These are phyloP conservation scores for Cosmorhoe ocellata DNA, from an alignment of 2,888 invertebrate genomes.

Conservation along the genomic window DNA sequence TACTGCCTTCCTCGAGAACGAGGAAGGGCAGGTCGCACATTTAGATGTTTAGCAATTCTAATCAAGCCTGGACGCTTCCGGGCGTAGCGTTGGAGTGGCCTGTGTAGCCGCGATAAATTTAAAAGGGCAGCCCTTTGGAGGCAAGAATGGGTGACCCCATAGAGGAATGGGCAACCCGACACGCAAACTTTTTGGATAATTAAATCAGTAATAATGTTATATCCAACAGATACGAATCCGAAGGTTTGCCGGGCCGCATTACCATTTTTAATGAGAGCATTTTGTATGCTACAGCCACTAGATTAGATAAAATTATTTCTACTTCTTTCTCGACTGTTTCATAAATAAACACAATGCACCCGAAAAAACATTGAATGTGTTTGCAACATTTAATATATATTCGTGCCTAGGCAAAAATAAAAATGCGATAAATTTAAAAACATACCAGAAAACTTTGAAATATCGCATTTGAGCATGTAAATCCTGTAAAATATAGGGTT, in stretches of 20 bases:
- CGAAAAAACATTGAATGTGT: no score
- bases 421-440: constrained; percentile 22
- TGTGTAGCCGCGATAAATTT: constrained; percentile 44
- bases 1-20: constrained; percentile 34
- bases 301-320: neutral
- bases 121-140: constrained; percentile 36
- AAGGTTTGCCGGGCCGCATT: constrained; percentile 31
- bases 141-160: constrained; percentile 8
- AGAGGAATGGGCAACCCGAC: constrained; percentile 41
- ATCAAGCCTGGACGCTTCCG: constrained; percentile 42
- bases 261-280: constrained; percentile 29
- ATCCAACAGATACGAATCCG: constrained; percentile 40
- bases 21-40: constrained; percentile 43
- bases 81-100: constrained; percentile 42
- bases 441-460: constrained; percentile 23
- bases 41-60: constrained; percentile 57
- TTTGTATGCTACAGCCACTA: constrained; percentile 17
- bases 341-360: neutral
- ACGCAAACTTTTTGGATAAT: constrained; percentile 52
- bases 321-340: neutral
- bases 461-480: constrained; percentile 31
- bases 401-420: constrained; percentile 2
- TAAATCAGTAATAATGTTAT: constrained; percentile 51
- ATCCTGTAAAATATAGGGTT: constrained; percentile 40
- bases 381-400: no score